Base-by-base conservation (phyloP, 2,113 vertebrate genomes). In the Psilopsiagon aurifrons region DNA sequence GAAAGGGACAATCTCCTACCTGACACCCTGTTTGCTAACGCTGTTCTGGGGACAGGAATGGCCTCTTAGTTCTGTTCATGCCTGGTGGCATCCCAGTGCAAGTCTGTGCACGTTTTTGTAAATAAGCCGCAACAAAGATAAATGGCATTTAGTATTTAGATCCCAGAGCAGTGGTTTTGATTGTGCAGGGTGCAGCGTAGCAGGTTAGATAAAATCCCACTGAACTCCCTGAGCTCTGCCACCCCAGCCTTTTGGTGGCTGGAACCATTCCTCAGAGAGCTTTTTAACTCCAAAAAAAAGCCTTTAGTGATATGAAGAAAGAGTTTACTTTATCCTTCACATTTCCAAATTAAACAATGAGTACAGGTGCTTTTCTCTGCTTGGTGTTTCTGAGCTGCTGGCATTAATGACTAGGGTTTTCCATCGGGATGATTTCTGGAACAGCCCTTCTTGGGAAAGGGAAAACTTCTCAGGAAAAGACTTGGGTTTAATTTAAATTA, bases 11-110 rank as follows among this genome's bases (percentile, higher is more conserved):
- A 0, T 46, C 15, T 47, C 19, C 24, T 4, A 3, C 25, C 5
- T 19, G 1, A n/a, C 1, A 0, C 39, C 46, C 63, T 16, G 41
- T 49, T 9, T 18, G 0, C 67, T 13, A 1, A 1, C 24, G 29
- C 68, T 24, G 31, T 69, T 35, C 84, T 37, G 43, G 46, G 80
- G 69, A 39, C 80, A 88, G 83, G 5, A 44, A 22, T 73, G 86
- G 69, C 85, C 63, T 96, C 93, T 83, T 3, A 8, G 31, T 15
- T 62, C 73, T 46, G 33, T 22, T 43, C 12, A 0, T 43, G 59
- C 47, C 82, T 2, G 0, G 18, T 60, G 49, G 41, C 92, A 79
- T 52, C 71, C 85, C 92, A 44, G 8, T 20, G 63, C 29, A 9
- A 67, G 33, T 17, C 79, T 62, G 46, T 67, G 83, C n/a, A 10